Conservation (phyloP, 2,888 invertebrate genomes). For the Lysandra bellargus region DNA sequence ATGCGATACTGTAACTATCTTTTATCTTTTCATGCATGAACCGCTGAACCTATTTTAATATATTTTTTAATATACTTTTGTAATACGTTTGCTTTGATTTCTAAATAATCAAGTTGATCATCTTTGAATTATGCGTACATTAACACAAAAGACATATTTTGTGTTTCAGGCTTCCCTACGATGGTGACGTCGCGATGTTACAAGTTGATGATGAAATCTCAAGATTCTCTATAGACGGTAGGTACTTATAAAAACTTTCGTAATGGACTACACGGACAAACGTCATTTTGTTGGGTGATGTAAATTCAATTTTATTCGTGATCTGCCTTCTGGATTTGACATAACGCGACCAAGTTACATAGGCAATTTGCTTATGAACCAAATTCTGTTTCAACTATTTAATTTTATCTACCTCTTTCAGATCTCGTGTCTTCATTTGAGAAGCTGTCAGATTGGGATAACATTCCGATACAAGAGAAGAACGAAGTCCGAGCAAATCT, state of each 20-base stretch:
- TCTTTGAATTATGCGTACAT: no score
- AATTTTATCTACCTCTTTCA: constrained; percentile 36
- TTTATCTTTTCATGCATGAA: no score
- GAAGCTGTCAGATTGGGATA: constrained; percentile 54
- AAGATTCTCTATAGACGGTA: constrained; percentile 45
- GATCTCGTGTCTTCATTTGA: constrained; percentile 51
- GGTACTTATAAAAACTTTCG: constrained; percentile 5
- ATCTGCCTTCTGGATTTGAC: no score
- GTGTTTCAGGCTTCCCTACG: constrained; percentile 30
- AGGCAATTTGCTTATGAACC: background rate
- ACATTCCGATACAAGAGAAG: constrained; percentile 48
- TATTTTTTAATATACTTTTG: no score
- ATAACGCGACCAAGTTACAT: no score
- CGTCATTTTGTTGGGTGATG: no score
- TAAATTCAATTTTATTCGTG: no score
- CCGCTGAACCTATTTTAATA: no score
- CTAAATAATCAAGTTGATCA: no score
- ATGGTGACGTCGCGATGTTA: constrained; percentile 37
- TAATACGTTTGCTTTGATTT: no score
- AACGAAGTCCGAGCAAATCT: constrained; percentile 37
- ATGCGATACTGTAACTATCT: no score
- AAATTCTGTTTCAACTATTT: background rate
- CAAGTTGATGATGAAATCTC: constrained; percentile 24
- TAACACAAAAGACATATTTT: background rate
- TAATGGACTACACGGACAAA: no score